Base-by-base conservation (phyloP, 1,140 invertebrate genomes). In the Aricia agestis region DNA sequence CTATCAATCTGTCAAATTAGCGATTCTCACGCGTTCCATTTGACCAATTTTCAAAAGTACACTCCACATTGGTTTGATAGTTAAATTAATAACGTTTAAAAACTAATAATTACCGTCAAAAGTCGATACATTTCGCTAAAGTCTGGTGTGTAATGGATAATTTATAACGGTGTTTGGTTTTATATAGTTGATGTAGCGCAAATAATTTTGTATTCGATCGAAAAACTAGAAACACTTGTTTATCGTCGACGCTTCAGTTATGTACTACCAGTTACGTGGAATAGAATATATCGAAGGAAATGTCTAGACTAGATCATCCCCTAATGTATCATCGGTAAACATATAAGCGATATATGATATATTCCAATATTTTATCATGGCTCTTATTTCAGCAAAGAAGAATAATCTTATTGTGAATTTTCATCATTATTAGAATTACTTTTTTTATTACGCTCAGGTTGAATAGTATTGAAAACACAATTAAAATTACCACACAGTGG, bases 401-500 rank as follows among this genome's bases (percentile, higher is more conserved):
- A 9, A 7, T 36, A 2, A 36, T 36, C 36, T 36, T 36, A 36
- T 2, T 36, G 5, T 52, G 45, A 52, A 52, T 52, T 52, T 52
- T 52, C 41, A 42, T 42, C 41, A 42, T 42, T 9, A 42, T 42
- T 42, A 9, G 41, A 42, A 1, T 42, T 42, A 42, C 6, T 42
- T 7, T 42, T 42, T 42, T 42, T 52, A 4, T 10, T 52, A 15
- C 9, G 45, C 3, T 15, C 11, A 3, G 45, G 13, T 13, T 52
- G 13, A 52, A 52, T 52, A 52, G 13, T 11, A 52, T 52, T 74
- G 69, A 73, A 77, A 74, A 77, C 73, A 45, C 66, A 36, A 25
- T 31, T 52, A 68, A 36, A 66, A 45, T 63, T 74, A 84, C 84
- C 86, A 87, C 85, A 86, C 63, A 82, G 81, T 89, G 86, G 86